A percentile compares a stretch with the other conserved stretches of the same genome.
These are phyloP conservation scores for Aporophyla lueneburgensis DNA, from an alignment of 2,888 invertebrate genomes.

Conservation along the genomic window DNA sequence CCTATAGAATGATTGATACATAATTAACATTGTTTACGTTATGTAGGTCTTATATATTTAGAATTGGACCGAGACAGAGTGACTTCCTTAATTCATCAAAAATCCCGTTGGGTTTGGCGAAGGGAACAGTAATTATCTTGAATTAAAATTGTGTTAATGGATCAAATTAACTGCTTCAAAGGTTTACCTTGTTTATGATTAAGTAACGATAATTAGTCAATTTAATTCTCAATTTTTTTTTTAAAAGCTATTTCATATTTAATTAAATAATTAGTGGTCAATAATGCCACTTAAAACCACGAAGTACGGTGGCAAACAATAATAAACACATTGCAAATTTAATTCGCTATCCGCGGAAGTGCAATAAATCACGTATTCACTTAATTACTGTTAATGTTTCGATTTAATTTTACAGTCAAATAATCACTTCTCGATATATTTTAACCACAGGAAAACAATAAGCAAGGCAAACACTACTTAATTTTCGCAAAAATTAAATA, in stretches of 20 bases:
- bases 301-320: slow-evolving; percentile 13
- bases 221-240: not conserved
- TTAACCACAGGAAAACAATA: slow-evolving; percentile 17
- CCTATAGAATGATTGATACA: not conserved
- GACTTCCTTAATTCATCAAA: slow-evolving; percentile 5
- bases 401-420: slow-evolving; percentile 21
- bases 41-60: not conserved
- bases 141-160: not conserved
- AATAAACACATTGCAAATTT: slow-evolving; percentile 9
- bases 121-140: not conserved
- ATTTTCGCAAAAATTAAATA: slow-evolving; percentile 32
- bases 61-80: not conserved
- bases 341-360: slow-evolving; percentile 31
- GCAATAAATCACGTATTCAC: slow-evolving; percentile 28
- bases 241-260: not conserved
- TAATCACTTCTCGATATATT: slow-evolving; percentile 16
- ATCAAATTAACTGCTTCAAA: not conserved
- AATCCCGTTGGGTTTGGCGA: not conserved
- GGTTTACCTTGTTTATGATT: not conserved
- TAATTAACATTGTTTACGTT: slow-evolving; percentile 13
- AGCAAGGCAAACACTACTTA: slow-evolving; percentile 24
- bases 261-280: not conserved
- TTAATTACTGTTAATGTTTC: slow-evolving; percentile 31
- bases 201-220: not conserved
- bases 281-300: not conserved